phyloP scores from a whole-genome alignment of 2,113 vertebrate genomes.

The Pelmatolapia mariae region DNA sequence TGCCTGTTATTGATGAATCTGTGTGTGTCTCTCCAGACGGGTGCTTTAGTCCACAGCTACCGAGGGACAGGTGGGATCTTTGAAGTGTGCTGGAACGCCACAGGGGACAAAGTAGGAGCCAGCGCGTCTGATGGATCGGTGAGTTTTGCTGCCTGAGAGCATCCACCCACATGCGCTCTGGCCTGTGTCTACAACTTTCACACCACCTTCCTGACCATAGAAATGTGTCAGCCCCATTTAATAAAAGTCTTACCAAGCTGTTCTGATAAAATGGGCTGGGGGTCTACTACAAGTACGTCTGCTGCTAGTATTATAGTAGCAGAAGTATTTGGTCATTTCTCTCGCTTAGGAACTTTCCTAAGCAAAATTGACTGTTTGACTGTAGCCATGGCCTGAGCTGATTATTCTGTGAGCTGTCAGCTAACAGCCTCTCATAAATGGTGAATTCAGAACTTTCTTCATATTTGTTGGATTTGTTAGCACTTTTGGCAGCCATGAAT shows the following conservation, averaged over 20 bases:
- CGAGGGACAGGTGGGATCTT: constrained; percentile 98
- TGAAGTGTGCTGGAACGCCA: constrained; percentile 99
- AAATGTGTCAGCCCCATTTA: background rate
- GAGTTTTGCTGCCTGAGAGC: constrained; percentile 64
- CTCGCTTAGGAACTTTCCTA: background rate
- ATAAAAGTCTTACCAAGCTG: background rate
- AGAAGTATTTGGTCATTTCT: background rate
- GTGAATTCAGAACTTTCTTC: background rate
- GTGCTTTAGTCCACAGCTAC: constrained; percentile 98
- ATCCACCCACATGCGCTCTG: background rate
- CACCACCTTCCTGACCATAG: background rate
- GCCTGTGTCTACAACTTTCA: background rate
- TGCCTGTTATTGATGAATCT: background rate
- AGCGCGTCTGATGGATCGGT: constrained; percentile 99
- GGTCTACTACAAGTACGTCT: background rate
- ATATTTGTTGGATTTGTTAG: background rate
- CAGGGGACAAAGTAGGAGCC: constrained; percentile 99
- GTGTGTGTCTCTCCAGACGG: constrained; percentile 75
- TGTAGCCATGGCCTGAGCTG: background rate
- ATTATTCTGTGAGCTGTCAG: background rate
- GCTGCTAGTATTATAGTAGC: background rate
- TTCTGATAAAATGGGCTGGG: background rate
- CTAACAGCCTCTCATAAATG: background rate
- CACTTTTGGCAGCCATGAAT: background rate
- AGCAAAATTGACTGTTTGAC: background rate